These are phyloP conservation scores for Zaprionus taronus DNA, from an alignment of 1,140 invertebrate genomes.

Conservation along the genomic window DNA sequence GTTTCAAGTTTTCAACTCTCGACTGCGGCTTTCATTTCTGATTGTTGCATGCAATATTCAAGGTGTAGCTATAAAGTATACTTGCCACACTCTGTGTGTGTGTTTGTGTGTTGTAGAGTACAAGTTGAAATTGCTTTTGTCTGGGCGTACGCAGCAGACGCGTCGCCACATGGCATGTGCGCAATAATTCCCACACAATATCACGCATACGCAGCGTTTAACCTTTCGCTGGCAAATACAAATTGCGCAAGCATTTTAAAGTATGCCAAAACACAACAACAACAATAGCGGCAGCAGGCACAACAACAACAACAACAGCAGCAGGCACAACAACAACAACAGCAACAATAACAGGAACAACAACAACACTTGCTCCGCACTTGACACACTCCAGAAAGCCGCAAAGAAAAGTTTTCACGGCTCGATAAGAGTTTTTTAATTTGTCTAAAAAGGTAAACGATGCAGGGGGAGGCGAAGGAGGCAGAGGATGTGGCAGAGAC, in stretches of 20 bases:
- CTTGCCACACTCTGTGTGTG: neutral
- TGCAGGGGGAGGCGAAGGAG: neutral
- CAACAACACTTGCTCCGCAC: constrained; percentile 37
- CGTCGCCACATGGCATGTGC: constrained; percentile 51
- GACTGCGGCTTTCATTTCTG: constrained; percentile 11
- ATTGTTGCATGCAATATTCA: constrained; percentile 37
- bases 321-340: constrained; percentile 42
- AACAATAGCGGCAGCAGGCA: constrained; percentile 13
- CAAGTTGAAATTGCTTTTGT: constrained; percentile 49
- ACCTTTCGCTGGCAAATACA: constrained; percentile 48
- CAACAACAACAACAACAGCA: constrained; percentile 1
- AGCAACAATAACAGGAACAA: constrained; percentile 6
- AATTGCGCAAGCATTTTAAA: constrained; percentile 77
- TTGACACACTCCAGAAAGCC: constrained; percentile 44
- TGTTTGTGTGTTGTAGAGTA: constrained; percentile 6
- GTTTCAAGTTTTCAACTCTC: constrained; percentile 12
- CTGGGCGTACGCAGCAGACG: constrained; percentile 34
- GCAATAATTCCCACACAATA: constrained; percentile 69
- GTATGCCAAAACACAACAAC: constrained; percentile 37
- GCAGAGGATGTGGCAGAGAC: neutral
- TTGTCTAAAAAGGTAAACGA: constrained; percentile 71
- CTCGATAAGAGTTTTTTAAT: constrained; percentile 81
- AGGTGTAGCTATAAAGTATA: constrained; percentile 18
- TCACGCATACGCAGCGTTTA: constrained; percentile 67
- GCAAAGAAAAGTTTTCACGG: constrained; percentile 72